Evolutionary conservation across 2,113 vertebrate genomes (phyloP).

Genomic region (Sylvia atricapilla): DNA sequence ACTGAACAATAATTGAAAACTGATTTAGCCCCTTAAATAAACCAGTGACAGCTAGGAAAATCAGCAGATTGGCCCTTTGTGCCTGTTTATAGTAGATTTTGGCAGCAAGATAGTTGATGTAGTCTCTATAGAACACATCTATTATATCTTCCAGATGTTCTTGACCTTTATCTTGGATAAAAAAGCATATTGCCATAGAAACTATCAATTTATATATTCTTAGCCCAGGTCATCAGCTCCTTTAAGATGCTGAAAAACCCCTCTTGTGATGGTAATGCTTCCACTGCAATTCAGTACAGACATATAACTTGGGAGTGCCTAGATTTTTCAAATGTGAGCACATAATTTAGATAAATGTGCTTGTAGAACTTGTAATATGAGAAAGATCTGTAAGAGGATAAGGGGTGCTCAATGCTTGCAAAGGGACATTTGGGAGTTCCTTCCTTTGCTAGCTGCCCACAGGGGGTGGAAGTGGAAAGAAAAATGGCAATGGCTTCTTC

Average conservation of each 20-base stretch:
- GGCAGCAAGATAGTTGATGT: constrained; percentile 23
- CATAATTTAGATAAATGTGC: background rate
- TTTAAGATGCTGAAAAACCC: background rate
- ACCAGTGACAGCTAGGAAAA: constrained; percentile 47
- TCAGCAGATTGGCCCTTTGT: constrained; percentile 30
- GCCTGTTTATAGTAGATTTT: constrained; percentile 48
- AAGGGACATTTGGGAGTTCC: background rate
- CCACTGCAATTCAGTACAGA: background rate
- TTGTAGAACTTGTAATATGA: background rate
- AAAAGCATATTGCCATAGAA: constrained; percentile 15
- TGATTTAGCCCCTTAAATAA: constrained; percentile 23
- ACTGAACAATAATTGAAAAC: constrained; percentile 46
- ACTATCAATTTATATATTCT: background rate
- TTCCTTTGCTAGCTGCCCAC: background rate
- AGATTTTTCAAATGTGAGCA: background rate
- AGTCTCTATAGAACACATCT: constrained; percentile 16
- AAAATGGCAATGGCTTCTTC: background rate
- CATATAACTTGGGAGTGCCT: background rate
- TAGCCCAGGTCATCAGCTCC: background rate
- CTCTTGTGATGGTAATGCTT: background rate
- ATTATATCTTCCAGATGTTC: constrained; percentile 66
- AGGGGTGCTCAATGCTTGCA: background rate
- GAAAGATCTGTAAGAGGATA: background rate
- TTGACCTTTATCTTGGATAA: constrained; percentile 55
- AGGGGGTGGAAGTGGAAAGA: background rate